Conservation (phyloP, 2,888 invertebrate species). For the Anthrax anthrax region DNA sequence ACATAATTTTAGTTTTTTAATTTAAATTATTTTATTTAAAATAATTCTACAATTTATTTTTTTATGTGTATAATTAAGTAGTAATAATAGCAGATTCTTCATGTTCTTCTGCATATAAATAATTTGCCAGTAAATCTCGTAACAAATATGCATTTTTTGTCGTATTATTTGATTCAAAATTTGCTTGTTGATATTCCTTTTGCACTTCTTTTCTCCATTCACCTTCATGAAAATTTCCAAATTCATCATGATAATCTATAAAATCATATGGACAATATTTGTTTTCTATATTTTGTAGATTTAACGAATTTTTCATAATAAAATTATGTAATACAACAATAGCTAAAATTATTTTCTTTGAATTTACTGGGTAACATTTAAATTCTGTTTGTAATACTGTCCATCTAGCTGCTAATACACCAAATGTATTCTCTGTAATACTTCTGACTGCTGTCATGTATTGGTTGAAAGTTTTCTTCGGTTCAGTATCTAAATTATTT, state of each 20-base stretch:
- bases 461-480: background rate
- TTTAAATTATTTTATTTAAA: no score
- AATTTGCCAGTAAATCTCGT: background rate
- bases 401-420: slow-evolving; percentile 7
- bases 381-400: background rate
- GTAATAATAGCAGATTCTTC: no score
- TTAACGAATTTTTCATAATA: background rate
- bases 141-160: background rate
- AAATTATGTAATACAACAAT: slow-evolving; percentile 1
- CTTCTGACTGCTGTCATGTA: slow-evolving; percentile 10
- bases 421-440: slow-evolving; percentile 9
- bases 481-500: background rate
- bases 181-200: background rate
- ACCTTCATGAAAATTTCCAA: background rate
- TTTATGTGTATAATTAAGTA: no score
- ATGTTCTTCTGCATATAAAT: no score
- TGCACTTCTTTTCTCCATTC: background rate
- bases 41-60: no score
- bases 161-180: background rate
- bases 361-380: background rate
- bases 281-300: background rate
- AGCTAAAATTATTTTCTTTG: background rate
- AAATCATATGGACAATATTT: background rate
- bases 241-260: background rate
- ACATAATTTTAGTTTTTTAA: no score